A percentile compares a stretch with the other conserved stretches of the same genome.
Conservation (phyloP, 1,140 invertebrate genomes). For the Oscheius sp. region DNA sequence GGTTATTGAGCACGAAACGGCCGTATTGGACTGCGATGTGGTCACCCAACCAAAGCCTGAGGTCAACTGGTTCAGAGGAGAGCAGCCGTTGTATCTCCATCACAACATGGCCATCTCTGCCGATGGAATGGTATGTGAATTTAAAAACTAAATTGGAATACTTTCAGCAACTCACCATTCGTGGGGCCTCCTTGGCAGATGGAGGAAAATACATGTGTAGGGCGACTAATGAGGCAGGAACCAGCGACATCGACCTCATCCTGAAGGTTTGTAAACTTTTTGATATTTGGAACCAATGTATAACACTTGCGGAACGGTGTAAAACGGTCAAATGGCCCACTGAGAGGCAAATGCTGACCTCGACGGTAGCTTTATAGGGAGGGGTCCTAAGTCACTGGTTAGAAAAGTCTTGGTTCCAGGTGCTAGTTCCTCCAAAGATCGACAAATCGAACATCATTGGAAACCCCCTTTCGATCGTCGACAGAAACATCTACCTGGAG, state of each 20-base stretch:
- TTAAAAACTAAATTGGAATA: constrained; percentile 5
- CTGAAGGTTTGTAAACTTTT: constrained; percentile 55
- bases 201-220: constrained; percentile 63
- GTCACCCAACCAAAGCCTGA: constrained; percentile 8
- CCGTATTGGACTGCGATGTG: constrained; percentile 32
- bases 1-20: constrained; percentile 46
- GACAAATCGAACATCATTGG: constrained; percentile 65
- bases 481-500: constrained; percentile 62
- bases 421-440: constrained; percentile 64
- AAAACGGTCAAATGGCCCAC: too few species aligned
- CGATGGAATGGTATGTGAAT: constrained; percentile 44
- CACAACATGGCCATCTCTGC: constrained; percentile 48
- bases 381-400: too few species aligned
- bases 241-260: constrained; percentile 60
- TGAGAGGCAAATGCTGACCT: too few species aligned
- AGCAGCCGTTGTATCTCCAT: constrained; percentile 36
- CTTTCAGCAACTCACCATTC: constrained; percentile 58
- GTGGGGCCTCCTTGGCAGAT: constrained; percentile 53
- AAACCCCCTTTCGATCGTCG: constrained; percentile 57
- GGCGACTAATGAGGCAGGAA: constrained; percentile 63
- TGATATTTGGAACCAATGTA: background rate
- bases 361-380: too few species aligned
- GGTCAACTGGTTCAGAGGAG: constrained; percentile 55
- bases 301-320: too few species aligned
- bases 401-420: background rate